Base-by-base conservation (phyloP, 2,888 invertebrate genomes). In the Oscheius onirici region DNA sequence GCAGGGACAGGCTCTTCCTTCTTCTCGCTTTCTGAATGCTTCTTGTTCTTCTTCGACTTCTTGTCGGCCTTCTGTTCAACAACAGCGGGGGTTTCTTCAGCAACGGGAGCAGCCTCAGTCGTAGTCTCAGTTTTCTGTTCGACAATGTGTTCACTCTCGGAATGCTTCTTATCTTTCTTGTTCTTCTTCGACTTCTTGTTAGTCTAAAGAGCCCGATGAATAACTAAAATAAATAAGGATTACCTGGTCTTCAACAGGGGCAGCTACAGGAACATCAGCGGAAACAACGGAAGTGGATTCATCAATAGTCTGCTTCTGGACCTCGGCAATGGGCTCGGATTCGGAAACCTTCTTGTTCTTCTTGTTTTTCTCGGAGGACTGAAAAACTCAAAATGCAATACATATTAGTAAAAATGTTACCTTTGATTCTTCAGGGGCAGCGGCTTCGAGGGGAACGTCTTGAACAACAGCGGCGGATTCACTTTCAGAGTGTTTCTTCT, bases 261-360 rank as follows among this genome's bases (percentile, higher is more conserved):
- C 28, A 34, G 65, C 26, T 26, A 24, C 65, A 41, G 24, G n/a
- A 13, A 15, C 20, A 43, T 54, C 26, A 15, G 17, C 24, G n/a
- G 55, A 17, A n/a, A n/a, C 63, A 63, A 52, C 41, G 63, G 55
- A 26, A 26, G 28, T 28, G 28, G 55, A 55, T 26, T 55, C 55
- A 28, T 26, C 55, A 26, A 55, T n/a, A 24, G 55, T 24, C 28
- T 55, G 26, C 28, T 55, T 55, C 3, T n/a, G 17, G 10, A 41
- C 17, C 40, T 60, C 67, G 11, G 63, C 55, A 15, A 60, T 69
- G 17, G 67, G 41, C 66, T 76, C 76, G 40, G 70, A 72, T 55
- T 75, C 79, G 61, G 73, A 73, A 54, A 73, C 70, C 72, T 73
- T 75, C 75, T 77, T 79, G 43, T 67, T 72, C 54, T 68, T 68